Base-by-base conservation (phyloP, 2,797 vertebrate genomes). In the Merluccius polli region DNA sequence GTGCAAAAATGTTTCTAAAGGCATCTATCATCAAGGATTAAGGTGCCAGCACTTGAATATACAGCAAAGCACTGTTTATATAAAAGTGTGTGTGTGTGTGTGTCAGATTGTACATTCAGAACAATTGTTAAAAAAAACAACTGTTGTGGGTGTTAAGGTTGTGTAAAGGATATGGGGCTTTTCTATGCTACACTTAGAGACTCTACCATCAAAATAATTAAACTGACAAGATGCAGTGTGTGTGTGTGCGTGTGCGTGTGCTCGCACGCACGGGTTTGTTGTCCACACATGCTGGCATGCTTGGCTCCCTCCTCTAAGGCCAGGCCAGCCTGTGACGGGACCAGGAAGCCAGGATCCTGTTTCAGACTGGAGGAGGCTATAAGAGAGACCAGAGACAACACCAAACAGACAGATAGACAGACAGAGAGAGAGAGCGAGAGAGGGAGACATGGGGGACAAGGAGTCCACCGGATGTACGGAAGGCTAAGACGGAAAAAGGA, bases 321-420 rank as follows among this genome's bases (percentile, higher is more conserved):
- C 84, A 79, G 84, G 76, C 80, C 85, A 73, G 85, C 77, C 82
- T 16, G 79, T 89, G 92, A 91, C 82, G 79, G 87, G 87, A 89
- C 88, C 82, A 91, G 91, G 90, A 88, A 87, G 85, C 84, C 89
- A 69, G 80, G 94, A 95, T 99, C 97, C 83, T 83, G 89, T 99
- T 98, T 98, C 98, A 95, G 93, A 85, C 78, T 86, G 81, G 90
- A 85, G 85, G 90, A 94, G 94, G 93, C 93, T 95, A 92, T 94
- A 95, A 95, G 87, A 94, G 89, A 92, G 78, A 24, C 41, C 89
- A 84, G 85, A 76, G 86, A 86, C 77, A 72, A 84, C 79, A 78
- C 77, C 86, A 75, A 85, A 80, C 72, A 41, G 75, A 82, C 70
- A 84, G 68, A 87, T 65, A 81, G 78, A 80, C 67, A 77, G 59